Conservation (phyloP, 2,113 vertebrate genomes). For the Thalassoma bifasciatum region DNA sequence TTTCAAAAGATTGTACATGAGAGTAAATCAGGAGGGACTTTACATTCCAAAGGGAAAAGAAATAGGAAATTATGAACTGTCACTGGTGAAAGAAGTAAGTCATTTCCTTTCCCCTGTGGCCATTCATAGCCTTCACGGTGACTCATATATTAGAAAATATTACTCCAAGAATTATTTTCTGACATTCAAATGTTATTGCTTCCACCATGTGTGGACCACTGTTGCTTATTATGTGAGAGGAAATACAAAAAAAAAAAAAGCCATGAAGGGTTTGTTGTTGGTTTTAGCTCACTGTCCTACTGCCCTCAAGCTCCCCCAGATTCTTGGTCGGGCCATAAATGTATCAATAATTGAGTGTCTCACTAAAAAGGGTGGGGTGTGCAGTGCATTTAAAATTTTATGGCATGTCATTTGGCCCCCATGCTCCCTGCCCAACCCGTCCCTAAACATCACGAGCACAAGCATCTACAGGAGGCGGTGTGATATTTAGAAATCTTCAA, state of each 20-base stretch:
- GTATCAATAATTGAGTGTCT: constrained; percentile 78
- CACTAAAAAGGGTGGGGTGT: constrained; percentile 52
- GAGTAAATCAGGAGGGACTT: constrained; percentile 70
- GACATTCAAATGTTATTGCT: constrained; percentile 81
- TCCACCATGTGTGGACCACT: constrained; percentile 31
- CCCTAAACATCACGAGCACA: constrained; percentile 6
- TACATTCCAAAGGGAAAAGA: constrained; percentile 76
- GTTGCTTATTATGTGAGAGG: constrained; percentile 6
- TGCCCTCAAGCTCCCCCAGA: constrained; percentile 34
- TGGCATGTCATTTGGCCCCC: constrained; percentile 66
- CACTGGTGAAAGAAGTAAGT: constrained; percentile 64
- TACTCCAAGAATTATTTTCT: constrained; percentile 81
- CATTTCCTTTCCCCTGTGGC: constrained; percentile 66
- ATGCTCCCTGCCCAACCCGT: background rate
- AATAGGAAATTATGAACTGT: constrained; percentile 80
- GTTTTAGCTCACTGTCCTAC: constrained; percentile 32
- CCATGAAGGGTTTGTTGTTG: constrained; percentile 10
- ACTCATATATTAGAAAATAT: constrained; percentile 80
- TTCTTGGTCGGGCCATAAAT: constrained; percentile 59
- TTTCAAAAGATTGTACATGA: constrained; percentile 66
- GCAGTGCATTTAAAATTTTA: constrained; percentile 68
- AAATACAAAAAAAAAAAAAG: too few species aligned
- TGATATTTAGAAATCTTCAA: constrained; percentile 38
- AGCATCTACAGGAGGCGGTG: background rate
- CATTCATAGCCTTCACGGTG: constrained; percentile 74